Evolutionary conservation across 2,113 vertebrate genomes (phyloP), one percentile per base, ranked within the genome.

Genomic region (Argyrosomus japonicus): DNA sequence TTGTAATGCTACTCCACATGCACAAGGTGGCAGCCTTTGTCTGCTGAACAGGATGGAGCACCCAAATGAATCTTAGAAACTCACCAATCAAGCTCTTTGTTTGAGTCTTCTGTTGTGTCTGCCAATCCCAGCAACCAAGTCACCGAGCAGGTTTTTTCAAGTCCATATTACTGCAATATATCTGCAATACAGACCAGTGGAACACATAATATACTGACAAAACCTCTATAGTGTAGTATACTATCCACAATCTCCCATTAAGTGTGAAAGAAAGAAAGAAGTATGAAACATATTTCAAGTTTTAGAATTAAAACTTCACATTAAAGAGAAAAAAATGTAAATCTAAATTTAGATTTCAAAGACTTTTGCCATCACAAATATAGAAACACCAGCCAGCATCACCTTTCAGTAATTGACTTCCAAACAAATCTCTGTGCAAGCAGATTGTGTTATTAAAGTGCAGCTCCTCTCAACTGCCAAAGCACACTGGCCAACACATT

Each of bases 21-120:
- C 85, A 82, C 65, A n/a, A 83, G 87, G 32, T 50, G 83, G 79
- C 77, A 90, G 61, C 17, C 40, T 60, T 23, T 47, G 12, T 47
- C 75, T 48, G 3, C 17, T 51, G 3, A 27, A 62, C 15, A 56
- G 51, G 21, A 40, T 3, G 9, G 23, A 57, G 23, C 13, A 3
- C 2, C 8, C 25, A 60, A 56, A 36, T 17, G 9, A 57, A 61
- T 12, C 2, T 15, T 15, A 6, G 0, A 36, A 12, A 84, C 48
- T 78, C 21, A 73, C 53, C n/a, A 11, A 36, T 78, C 45, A 54
- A 36, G 25, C 56, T 3, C 13, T 6, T 64, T 27, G 45, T 45
- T 21, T 29, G 5, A 13, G 6, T 47, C 19, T 60, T 29, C 9
- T 23, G 48, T 56, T 68, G 2, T 36, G 23, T 36, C 19, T 17